Evolutionary conservation across 2,797 vertebrate species (phyloP).

Genomic region (Scomberomorus guttatus): DNA sequence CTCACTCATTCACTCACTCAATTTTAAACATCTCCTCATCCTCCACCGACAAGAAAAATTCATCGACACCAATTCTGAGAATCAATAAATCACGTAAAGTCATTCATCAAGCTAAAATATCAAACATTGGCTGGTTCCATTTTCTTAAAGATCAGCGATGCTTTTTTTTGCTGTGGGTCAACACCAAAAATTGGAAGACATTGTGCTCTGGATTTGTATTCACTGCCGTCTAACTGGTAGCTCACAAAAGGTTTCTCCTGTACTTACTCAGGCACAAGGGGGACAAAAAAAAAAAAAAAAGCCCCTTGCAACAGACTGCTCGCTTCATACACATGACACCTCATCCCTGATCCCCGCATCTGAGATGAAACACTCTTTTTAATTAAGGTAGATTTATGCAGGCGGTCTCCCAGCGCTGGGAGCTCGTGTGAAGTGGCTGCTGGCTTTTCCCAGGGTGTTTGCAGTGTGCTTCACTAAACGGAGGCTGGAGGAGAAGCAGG

Average conservation of each 20-base stretch:
- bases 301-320: slow-evolving; percentile 43
- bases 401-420: slow-evolving; percentile 47
- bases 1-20: slow-evolving; percentile 4
- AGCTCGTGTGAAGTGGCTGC: slow-evolving; percentile 69
- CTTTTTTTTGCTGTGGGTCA: too few relatives aligned
- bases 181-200: too few relatives aligned
- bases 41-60: background rate
- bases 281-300: background rate
- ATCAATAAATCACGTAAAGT: background rate
- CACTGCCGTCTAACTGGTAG: background rate
- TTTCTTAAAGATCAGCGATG: too few relatives aligned
- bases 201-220: too few relatives aligned
- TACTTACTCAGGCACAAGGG: slow-evolving; percentile 9
- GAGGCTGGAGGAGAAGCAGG: slow-evolving; percentile 44
- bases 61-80: background rate
- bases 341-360: slow-evolving; percentile 55
- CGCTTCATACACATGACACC: slow-evolving; percentile 53
- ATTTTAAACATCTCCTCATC: background rate
- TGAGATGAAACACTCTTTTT: slow-evolving; percentile 71
- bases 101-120: too few relatives aligned
- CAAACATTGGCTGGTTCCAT: too few relatives aligned
- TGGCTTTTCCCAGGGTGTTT: slow-evolving; percentile 65
- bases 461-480: slow-evolving; percentile 46
- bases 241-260: slow-evolving; percentile 7
- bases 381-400: slow-evolving; percentile 74